Base-by-base conservation (phyloP, 2,888 invertebrate genomes). In the Epirrhoe alternata region DNA sequence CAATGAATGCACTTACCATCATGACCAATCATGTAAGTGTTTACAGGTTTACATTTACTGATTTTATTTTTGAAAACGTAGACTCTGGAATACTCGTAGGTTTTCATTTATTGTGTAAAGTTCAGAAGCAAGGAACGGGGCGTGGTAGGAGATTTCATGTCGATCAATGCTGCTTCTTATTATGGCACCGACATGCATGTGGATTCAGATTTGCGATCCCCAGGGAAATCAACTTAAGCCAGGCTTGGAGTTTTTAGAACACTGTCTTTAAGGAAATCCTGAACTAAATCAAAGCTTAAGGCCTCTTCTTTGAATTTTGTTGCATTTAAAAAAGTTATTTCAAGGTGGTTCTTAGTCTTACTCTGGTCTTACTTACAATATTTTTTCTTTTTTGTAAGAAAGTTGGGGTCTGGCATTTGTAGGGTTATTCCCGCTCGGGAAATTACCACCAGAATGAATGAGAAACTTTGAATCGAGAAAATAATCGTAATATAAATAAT, bases 201-300 rank as follows among this genome's bases (percentile, higher is more conserved):
- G 65, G 52, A 71, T 64, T 64, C 57, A 61, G 61, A 71, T 63
- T 49, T 57, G 5, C 54, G 31, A 30, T 42, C 68, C 57, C 68
- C 0, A 24, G 71, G 71, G 73, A 71, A 73, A 73, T 73, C 69
- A 61, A 45, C 52, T 45, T 47, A 49, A 66, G 60, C 61, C 45
- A 66, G 49, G 47, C 57, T 61, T 63, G 51, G 66, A 64, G 56
- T 64, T 64, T 60, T 71, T 45, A 55, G 30, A 66, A 56, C 56
- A 68, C 60, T 61, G 66, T 60, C 55, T 60, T 61, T 35, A 54
- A 64, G 56, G 56, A 61, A 61, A 61, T 56, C 47, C 65, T 33
- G 42, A 61, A 49, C 65, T 66, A 61, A 61, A 61, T 50, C 61
- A 58, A 58, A 64, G 38, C 58, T 66, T 47, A 60, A 49, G 56